Evolutionary conservation across 2,888 invertebrate species (phyloP).

Genomic region (Imbricaverruca yamaguchii): DNA sequence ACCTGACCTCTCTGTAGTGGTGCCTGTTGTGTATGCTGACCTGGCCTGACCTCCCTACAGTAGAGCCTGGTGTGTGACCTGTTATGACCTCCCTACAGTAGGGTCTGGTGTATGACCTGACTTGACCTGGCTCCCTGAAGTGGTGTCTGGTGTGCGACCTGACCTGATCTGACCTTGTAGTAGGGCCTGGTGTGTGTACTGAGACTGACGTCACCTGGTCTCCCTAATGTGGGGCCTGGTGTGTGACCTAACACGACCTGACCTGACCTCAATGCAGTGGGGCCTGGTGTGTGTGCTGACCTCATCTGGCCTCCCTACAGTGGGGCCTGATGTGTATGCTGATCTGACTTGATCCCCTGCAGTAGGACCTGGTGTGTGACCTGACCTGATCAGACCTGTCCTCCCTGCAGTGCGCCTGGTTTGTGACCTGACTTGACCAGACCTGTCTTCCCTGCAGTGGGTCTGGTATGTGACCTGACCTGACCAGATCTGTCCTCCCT

Average conservation of each 20-base stretch:
- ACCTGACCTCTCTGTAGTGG: background rate
- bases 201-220: no score
- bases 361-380: no score
- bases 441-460: background rate
- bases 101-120: no score
- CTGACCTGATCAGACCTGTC: no score
- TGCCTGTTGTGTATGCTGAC: background rate
- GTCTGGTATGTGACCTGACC: no score
- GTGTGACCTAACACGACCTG: no score
- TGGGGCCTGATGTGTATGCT: background rate
- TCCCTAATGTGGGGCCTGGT: no score
- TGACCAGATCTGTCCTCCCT: no score
- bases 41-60: background rate
- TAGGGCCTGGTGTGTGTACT: no score
- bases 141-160: background rate
- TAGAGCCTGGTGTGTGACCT: background rate
- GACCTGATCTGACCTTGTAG: background rate
- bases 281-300: background rate
- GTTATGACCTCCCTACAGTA: background rate
- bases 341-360: background rate
- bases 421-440: background rate
- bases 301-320: background rate
- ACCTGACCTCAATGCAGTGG: background rate
- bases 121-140: no score
- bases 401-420: background rate